Conservation (phyloP, 2,113 vertebrate genomes). For the Myrmecobius fasciatus region DNA sequence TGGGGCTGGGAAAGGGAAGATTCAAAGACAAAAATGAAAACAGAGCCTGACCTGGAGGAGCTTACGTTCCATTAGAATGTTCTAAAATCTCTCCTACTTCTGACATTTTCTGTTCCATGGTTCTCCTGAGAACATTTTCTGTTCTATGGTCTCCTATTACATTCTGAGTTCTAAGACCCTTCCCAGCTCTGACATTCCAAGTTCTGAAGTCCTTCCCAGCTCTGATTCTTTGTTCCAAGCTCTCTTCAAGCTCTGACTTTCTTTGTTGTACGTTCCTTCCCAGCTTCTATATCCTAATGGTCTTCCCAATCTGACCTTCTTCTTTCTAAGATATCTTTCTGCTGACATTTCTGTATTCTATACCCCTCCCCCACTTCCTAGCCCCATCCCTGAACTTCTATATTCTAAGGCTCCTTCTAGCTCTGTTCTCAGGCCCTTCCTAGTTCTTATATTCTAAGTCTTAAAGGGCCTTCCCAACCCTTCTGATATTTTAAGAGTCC, state of each 20-base stretch:
- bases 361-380: neutral
- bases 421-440: neutral
- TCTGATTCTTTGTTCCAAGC: neutral
- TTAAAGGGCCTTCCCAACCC: neutral
- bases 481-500: neutral
- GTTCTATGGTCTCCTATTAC: too few relatives aligned
- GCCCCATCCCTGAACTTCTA: neutral
- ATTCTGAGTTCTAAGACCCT: neutral
- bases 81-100: neutral
- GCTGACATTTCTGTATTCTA: too few relatives aligned
- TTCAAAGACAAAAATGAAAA: neutral
- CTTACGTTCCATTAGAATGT: neutral
- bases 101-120: neutral
- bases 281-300: neutral
- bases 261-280: neutral
- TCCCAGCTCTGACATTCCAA: neutral
- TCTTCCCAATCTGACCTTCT: neutral
- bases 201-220: too few relatives aligned
- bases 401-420: neutral
- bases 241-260: neutral
- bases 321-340: too few relatives aligned
- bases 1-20: too few relatives aligned
- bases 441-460: neutral
- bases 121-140: too few relatives aligned
- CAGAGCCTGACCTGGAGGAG: neutral